Base-by-base conservation (phyloP, 2,113 vertebrate species). In the Paramormyrops kingsleyae region DNA sequence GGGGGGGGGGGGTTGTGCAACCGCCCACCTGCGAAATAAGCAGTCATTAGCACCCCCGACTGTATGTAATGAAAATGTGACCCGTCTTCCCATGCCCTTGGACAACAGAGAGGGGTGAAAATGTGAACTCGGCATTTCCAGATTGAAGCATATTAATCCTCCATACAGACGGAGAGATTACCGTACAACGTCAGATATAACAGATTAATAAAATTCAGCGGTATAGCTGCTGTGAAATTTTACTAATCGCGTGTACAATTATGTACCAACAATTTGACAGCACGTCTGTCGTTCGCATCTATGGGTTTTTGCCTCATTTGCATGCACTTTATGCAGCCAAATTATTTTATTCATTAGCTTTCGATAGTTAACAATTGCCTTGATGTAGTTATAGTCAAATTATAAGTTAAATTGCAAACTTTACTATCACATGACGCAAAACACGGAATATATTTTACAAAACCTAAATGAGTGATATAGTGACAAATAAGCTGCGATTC, bases 11-110 rank as follows among this genome's bases (percentile, higher is more conserved):
- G n/a, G n/a, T n/a, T 39, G 74, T 39, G 70, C 47, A 27, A 31
- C 74, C 88, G 35, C 88, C 88, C 88, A 89, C 88, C 46, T n/a
- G 47, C 46, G 27, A 31, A 77, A 42, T 35, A 83, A 31, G 74
- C 74, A 83, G 53, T 56, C 88, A 89, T 83, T 83, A 89, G 47
- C 15, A 83, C 74, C 70, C 50, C 70, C 88, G 49, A 19, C 46
- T 39, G 17, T 52, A 35, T 87, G 47, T n/a, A 27, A 87, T 80
- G 27, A 89, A 89, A 50, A 53, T 83, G 47, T 50, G 17, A 42
- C 46, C 46, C 88, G 17, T 89, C 70, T n/a, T 80, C n/a, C n/a
- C 27, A 3, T 10, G 39, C 83, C 21, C 5, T 2, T 74, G 1
- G 2, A 15, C 85, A 50, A 19, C n/a, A 47, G 49, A 31, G 7